Evolutionary conservation across 2,113 vertebrate genomes (phyloP).

Genomic region (Leucopsar rothschildi): DNA sequence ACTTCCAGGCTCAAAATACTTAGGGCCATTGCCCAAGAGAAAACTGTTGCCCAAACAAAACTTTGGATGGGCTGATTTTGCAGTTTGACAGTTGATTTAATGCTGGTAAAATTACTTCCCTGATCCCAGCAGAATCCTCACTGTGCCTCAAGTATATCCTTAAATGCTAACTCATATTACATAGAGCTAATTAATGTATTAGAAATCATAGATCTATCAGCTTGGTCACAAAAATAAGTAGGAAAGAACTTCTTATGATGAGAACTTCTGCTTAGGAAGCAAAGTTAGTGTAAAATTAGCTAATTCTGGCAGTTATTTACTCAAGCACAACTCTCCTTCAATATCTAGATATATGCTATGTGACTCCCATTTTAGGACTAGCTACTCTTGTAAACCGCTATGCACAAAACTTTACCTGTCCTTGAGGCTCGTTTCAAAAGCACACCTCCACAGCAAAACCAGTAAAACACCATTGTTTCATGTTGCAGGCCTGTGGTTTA

Average conservation of each 20-base stretch:
- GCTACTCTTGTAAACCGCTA: background rate
- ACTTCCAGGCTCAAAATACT: background rate
- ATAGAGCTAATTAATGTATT: background rate
- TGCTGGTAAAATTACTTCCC: background rate
- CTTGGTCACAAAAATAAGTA: background rate
- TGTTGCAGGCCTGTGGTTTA: background rate
- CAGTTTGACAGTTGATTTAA: background rate
- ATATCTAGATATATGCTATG: background rate
- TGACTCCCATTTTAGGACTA: background rate
- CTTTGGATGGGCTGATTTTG: background rate
- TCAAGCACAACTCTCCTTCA: background rate
- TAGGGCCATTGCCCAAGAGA: accelerated
- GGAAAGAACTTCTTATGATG: background rate
- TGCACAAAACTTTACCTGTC: background rate
- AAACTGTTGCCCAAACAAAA: background rate
- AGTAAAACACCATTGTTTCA: background rate
- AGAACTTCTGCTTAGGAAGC: background rate
- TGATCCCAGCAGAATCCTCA: background rate
- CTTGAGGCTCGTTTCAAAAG: background rate
- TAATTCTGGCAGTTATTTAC: background rate
- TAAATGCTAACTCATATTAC: background rate
- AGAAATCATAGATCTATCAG: background rate
- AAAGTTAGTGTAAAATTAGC: background rate
- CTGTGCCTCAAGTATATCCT: background rate
- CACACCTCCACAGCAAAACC: background rate